Evolutionary conservation across 92 coral and sea anemone genomes (phyloP).

Genomic region (Desmophyllum pertusum): DNA sequence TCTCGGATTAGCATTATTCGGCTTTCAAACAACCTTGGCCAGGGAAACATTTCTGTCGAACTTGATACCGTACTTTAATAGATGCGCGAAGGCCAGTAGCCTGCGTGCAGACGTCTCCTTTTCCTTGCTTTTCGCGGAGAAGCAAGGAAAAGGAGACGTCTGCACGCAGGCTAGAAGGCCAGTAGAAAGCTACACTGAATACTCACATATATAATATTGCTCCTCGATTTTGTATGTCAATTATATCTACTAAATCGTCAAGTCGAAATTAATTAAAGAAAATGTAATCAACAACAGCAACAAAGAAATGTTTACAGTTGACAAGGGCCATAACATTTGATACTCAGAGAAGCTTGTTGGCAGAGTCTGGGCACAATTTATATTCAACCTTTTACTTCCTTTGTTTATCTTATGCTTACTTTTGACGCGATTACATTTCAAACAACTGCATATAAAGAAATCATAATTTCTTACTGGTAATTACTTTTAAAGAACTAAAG

Average conservation of each 20-base stretch:
- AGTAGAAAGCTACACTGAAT: too few species aligned
- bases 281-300: neutral
- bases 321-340: neutral
- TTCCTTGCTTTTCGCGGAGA: too few species aligned
- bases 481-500: neutral
- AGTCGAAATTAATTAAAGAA: neutral
- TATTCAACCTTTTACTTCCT: neutral
- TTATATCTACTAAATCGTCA: too few species aligned
- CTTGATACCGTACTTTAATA: too few species aligned
- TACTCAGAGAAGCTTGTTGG: neutral
- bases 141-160: too few species aligned
- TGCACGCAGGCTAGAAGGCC: too few species aligned
- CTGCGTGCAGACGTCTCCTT: too few species aligned
- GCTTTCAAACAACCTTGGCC: too few species aligned
- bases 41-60: too few species aligned
- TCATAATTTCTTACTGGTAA: neutral
- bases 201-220: neutral
- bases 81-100: too few species aligned
- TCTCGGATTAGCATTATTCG: too few species aligned
- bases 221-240: neutral
- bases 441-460: neutral
- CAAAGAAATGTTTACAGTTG: neutral
- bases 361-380: neutral
- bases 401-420: neutral
- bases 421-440: neutral